Evolutionary conservation across 1,140 invertebrate genomes (phyloP), one percentile per base, ranked within the genome.

Genomic region (Drosophila mayri): DNA sequence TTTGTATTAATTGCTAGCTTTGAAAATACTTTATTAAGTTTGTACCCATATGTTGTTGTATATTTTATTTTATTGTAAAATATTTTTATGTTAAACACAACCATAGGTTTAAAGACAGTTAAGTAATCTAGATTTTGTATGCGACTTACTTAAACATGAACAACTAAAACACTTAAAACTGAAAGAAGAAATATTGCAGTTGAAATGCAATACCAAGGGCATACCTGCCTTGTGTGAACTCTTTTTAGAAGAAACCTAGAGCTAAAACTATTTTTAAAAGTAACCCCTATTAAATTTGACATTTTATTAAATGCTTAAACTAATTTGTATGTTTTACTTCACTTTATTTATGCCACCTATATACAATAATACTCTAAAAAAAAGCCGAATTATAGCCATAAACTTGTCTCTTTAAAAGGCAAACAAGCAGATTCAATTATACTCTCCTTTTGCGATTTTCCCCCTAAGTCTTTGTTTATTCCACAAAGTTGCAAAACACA

Each of bases 351-450:
- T 12, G 16, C 2, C 0, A 35, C 1, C 11, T 52, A 1, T 37
- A 0, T 2, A 0, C 0, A 32, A 30, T 30, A 30, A 7, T 30
- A 30, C 6, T 8, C 28, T 30, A 1, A 7, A n/a, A n/a, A n/a
- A n/a, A n/a, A 6, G n/a, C 5, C 16, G 16, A 32, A 83, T 62
- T 77, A 73, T 44, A 52, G 63, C 58, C 52, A 41, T 57, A 67
- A 68, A 61, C 67, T 73, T 49, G 52, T 63, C 60, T 41, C 30
- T 55, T 38, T 22, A 59, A 46, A 46, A 41, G 57, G 63, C 54
- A 77, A 74, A 74, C 66, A 77, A 65, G 67, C 61, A 74, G 77
- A 84, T 83, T 80, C 72, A 88, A 87, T 88, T 84, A 80, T 50
- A 41, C 43, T 20, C 14, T 43, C 11, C 30, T 64, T 66, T 22